Percentiles rank a stretch among this genome's conserved stretches.
phyloP scores from a whole-genome alignment of 2,888 invertebrate species.

The Melieria omissa region DNA sequence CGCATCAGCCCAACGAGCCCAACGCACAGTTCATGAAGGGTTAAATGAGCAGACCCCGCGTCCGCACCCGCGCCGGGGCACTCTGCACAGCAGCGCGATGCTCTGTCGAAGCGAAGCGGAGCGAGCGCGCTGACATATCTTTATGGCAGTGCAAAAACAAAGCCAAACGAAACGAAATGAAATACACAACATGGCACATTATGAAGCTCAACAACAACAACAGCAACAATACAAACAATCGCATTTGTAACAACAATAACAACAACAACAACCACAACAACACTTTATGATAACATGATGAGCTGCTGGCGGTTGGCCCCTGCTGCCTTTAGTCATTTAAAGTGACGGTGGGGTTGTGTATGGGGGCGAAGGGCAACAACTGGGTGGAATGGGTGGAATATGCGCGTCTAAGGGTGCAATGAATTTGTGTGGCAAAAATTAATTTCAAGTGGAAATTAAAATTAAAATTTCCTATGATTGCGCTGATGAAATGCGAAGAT shows the following conservation, averaged over 20 bases:
- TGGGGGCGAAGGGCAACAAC: too few relatives aligned
- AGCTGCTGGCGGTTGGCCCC: too few relatives aligned
- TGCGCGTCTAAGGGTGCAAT: slow-evolving; percentile 7
- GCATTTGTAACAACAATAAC: too few relatives aligned
- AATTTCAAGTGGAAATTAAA: slow-evolving; percentile 63
- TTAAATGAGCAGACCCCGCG: not conserved
- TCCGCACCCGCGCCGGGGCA: too few relatives aligned
- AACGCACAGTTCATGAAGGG: slow-evolving; percentile 31
- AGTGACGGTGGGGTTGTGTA: too few relatives aligned
- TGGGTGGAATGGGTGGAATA: not conserved
- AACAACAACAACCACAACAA: too few relatives aligned
- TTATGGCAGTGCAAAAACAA: slow-evolving; percentile 7
- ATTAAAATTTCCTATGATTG: slow-evolving; percentile 50
- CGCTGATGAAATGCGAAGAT: slow-evolving; percentile 32
- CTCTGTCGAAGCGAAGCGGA: too few relatives aligned
- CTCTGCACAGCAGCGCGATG: not conserved
- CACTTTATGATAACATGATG: too few relatives aligned
- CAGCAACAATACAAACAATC: not conserved
- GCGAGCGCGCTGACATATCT: not conserved
- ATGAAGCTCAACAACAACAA: slow-evolving; percentile 9
- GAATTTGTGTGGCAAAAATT: slow-evolving; percentile 53
- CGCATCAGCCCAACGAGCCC: not conserved
- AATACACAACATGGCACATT: slow-evolving; percentile 24
- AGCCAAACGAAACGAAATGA: slow-evolving; percentile 22
- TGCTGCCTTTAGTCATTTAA: too few relatives aligned